Conservation (phyloP, 2,797 vertebrate genomes). For the Hippopotamyrus pictus region DNA sequence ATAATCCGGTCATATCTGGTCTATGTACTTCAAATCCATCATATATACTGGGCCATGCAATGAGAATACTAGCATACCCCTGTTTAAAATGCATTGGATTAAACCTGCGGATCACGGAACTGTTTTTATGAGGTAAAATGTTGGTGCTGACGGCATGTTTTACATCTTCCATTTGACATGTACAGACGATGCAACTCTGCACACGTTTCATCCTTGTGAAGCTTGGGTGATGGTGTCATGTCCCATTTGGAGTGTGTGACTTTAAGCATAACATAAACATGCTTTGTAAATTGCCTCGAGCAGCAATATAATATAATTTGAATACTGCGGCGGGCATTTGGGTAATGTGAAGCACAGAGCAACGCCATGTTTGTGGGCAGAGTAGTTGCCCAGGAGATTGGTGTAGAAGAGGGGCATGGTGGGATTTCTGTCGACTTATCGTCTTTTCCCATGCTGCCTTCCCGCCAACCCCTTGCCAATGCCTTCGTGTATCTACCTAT, state of each 20-base stretch:
- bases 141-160: slow-evolving; percentile 41
- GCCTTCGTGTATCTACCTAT: slow-evolving; percentile 93
- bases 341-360: slow-evolving; percentile 80
- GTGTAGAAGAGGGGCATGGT: slow-evolving; percentile 50
- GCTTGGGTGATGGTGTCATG: slow-evolving; percentile 89
- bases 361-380: slow-evolving; percentile 70
- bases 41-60: slow-evolving; percentile 47
- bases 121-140: slow-evolving; percentile 53
- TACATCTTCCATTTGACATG: slow-evolving; percentile 46
- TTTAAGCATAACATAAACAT: slow-evolving; percentile 81
- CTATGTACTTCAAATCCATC: slow-evolving; percentile 58
- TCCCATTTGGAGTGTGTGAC: slow-evolving; percentile 87
- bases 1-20: slow-evolving; percentile 60
- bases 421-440: slow-evolving; percentile 60
- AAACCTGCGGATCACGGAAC: slow-evolving; percentile 55
- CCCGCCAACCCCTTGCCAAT: slow-evolving; percentile 86
- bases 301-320: slow-evolving; percentile 92
- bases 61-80: slow-evolving; percentile 53
- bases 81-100: slow-evolving; percentile 40
- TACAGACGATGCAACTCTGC: slow-evolving; percentile 41
- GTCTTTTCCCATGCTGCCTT: slow-evolving; percentile 75
- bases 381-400: slow-evolving; percentile 78
- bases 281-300: slow-evolving; percentile 95
- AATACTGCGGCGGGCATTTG: slow-evolving; percentile 82
- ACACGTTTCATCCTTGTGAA: slow-evolving; percentile 55